Evolutionary conservation across 2,113 vertebrate genomes (phyloP).

Genomic region (Scolopax mira): DNA sequence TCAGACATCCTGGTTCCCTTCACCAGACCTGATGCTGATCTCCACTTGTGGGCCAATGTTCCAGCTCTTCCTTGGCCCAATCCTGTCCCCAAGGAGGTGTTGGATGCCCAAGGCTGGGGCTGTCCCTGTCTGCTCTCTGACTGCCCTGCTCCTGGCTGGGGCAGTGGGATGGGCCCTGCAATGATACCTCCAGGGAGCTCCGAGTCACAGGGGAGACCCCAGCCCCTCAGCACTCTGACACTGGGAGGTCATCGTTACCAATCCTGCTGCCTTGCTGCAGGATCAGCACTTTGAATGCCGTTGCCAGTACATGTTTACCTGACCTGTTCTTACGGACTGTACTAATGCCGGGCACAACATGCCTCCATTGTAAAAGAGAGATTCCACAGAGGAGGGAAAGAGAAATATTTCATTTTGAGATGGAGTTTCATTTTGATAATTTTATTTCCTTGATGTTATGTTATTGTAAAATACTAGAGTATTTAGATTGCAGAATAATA

Average conservation of each 20-base stretch:
- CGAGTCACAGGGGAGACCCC: rapidly evolving
- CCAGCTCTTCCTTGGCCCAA: neutral
- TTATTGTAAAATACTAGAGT: neutral
- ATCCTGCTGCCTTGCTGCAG: neutral
- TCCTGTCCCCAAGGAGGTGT: neutral
- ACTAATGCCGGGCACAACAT: neutral
- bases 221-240: too few species aligned
- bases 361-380: neutral
- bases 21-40: neutral
- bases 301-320: neutral
- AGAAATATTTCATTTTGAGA: neutral
- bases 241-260: neutral
- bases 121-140: neutral
- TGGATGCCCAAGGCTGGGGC: neutral
- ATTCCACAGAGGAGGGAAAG: neutral
- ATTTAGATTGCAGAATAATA: neutral
- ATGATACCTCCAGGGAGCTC: rapidly evolving
- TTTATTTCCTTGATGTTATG: neutral
- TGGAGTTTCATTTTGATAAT: neutral
- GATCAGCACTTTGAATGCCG: neutral
- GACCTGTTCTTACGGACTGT: neutral
- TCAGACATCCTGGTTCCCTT: neutral
- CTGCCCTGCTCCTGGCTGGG: neutral
- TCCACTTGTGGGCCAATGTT: neutral
- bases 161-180: neutral